These are phyloP conservation scores for Clinocottus analis DNA, from an alignment of 2,113 vertebrate species.

Conservation along the genomic window DNA sequence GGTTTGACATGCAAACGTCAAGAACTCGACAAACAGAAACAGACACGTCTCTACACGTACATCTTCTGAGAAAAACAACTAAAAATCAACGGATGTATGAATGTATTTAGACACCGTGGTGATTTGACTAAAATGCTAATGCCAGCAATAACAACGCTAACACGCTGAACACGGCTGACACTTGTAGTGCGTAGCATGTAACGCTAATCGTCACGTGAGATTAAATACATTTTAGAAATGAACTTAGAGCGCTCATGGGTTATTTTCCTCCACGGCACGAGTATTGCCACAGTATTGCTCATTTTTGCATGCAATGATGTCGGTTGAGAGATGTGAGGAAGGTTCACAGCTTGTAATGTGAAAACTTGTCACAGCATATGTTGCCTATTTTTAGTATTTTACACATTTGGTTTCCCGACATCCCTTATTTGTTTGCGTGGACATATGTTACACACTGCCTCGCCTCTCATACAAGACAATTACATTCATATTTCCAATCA, in stretches of 20 bases:
- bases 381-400: background rate
- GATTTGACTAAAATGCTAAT: background rate
- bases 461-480: background rate
- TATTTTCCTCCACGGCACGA: constrained; percentile 22
- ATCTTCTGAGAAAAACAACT: background rate
- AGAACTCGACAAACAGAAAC: constrained; percentile 5
- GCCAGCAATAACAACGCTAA: background rate
- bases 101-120: background rate
- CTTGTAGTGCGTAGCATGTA: too few species aligned
- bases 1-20: constrained; percentile 1
- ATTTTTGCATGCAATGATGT: constrained; percentile 12
- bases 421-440: background rate
- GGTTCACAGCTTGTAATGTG: constrained; percentile 30
- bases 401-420: constrained; percentile 2
- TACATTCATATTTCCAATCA: background rate
- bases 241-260: constrained; percentile 36
- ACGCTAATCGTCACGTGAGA: constrained; percentile 10
- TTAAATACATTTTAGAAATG: constrained; percentile 35
- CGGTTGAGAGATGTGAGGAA: constrained; percentile 17
- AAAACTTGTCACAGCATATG: constrained; percentile 51
- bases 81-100: background rate
- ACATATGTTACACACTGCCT: background rate
- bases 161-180: background rate
- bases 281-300: constrained; percentile 15
- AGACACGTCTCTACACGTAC: background rate